Evolutionary conservation across 2,888 invertebrate species (phyloP), one percentile per base, ranked within the genome.

Genomic region (Cloeon dipterum): DNA sequence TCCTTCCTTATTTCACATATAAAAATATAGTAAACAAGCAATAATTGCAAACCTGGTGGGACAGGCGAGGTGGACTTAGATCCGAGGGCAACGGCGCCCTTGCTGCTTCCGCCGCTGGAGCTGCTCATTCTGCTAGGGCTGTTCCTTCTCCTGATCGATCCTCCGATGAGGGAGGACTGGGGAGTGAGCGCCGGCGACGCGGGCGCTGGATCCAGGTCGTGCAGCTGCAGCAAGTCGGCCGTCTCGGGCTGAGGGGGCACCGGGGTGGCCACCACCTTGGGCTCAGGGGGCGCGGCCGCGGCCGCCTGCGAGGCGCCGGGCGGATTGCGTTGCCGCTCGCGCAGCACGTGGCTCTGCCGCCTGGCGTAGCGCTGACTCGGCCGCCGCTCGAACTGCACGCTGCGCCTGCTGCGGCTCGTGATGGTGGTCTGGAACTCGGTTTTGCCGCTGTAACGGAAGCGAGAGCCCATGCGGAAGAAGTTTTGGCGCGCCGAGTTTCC

Each of bases 351-450:
- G 42, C 85, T 86, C 53, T 89, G 89, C 39, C 94, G 66, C 38
- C 89, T 68, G 21, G 93, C 93, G 54, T 89, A 96, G 42, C 96
- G 65, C 57, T 98, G 96, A 59, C 91, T 93, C 0, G 96, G 94
- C 37, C 91, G 69, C 41, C 98, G 67, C 58, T 98, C 96, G 56
- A 98, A 89, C 53, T 91, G 88, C 5, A 93, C 93, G 2, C 88
- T 89, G 37, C 93, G 69, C 32, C 93, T 65, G 2, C 89, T 86
- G 43, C 83, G 68, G 57, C 81, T 88, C 50, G 81, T 73, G 50
- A 85, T 83, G 7, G 91, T 85, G 19, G 89, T 85, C 62, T 98
- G 96, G 56, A 91, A 96, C 60, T 98, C 98, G 2, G 98, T 98
- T 54, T 91, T 76, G 0, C 98, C 93, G 44, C 88, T 88, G 23